These are phyloP conservation scores for Hemicrepidius hirtus DNA, from an alignment of 2,888 invertebrate species.

Conservation along the genomic window DNA sequence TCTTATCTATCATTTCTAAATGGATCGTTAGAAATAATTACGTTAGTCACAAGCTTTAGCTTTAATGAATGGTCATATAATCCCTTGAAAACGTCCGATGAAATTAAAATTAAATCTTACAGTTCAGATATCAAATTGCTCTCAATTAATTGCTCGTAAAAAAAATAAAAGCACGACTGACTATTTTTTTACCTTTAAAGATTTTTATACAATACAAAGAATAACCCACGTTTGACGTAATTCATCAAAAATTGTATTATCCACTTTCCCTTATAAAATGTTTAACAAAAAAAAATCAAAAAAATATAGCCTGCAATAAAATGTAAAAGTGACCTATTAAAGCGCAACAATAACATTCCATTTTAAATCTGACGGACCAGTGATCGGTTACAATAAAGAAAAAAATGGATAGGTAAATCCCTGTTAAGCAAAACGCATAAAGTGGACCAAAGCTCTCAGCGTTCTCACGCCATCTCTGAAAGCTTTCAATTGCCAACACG, in stretches of 20 bases:
- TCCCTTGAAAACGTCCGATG: too few species aligned
- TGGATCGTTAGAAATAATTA: too few species aligned
- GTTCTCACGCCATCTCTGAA: conserved; percentile 51
- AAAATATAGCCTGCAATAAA: conserved; percentile 7
- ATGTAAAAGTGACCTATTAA: conserved; percentile 33
- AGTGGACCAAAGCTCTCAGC: conserved; percentile 33
- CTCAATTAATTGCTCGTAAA: too few species aligned
- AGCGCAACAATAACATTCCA: conserved; percentile 17
- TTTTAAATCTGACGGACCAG: conserved; percentile 38
- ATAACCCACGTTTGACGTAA: neutral
- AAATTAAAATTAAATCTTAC: too few species aligned
- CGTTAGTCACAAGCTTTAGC: too few species aligned
- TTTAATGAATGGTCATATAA: too few species aligned
- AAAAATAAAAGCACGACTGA: too few species aligned
- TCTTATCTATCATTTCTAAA: too few species aligned
- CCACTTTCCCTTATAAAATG: neutral
- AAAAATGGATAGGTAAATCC: conserved; percentile 46
- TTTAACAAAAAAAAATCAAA: conserved; percentile 26
- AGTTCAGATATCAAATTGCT: too few species aligned
- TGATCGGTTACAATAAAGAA: conserved; percentile 44
- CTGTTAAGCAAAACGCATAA: conserved; percentile 14
- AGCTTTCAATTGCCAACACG: conserved; percentile 27
- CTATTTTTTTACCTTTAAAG: too few species aligned
- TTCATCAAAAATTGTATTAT: neutral
- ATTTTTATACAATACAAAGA: neutral